phyloP scores from a whole-genome alignment of 2,797 vertebrate genomes.

The Podargus strigoides region DNA sequence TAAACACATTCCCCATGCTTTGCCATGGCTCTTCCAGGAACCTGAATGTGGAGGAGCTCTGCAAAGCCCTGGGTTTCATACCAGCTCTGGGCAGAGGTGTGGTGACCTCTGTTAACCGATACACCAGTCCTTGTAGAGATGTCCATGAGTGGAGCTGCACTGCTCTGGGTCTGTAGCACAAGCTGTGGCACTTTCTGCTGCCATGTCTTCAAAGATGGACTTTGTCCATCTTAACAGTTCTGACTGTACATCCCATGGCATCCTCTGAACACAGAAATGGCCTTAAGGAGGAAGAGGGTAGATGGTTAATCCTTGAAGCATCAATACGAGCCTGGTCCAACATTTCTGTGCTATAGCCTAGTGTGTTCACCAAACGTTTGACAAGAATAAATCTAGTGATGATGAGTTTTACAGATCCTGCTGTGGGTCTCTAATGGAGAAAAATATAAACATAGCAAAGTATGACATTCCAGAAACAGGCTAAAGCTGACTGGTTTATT shows the following conservation, averaged over 20 bases:
- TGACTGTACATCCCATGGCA: not conserved
- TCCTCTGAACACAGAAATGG: not conserved
- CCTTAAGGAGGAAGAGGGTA: not conserved
- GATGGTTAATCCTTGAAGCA: not conserved
- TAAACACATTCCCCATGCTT: not conserved
- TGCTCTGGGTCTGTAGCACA: not conserved
- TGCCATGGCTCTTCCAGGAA: not conserved
- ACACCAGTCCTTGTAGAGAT: not conserved
- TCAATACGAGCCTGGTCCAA: not conserved
- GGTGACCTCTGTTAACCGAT: not conserved
- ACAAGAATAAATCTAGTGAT: not conserved
- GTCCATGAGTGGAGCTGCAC: not conserved
- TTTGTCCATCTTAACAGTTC: not conserved
- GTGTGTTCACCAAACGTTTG: not conserved
- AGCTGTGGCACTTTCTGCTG: not conserved
- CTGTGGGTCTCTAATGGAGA: constrained; percentile 16
- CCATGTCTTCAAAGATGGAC: not conserved
- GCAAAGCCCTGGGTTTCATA: not conserved
- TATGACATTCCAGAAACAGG: not conserved
- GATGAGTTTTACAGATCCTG: not conserved
- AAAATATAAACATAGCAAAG: constrained; percentile 5
- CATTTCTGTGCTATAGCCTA: not conserved
- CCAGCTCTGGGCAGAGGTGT: accelerated
- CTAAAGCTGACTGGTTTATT: constrained; percentile 25
- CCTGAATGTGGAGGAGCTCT: not conserved